A percentile compares a stretch with the other conserved stretches of the same genome.
Conservation (phyloP, 2,888 invertebrate genomes). For the Leptopilina syphax region DNA sequence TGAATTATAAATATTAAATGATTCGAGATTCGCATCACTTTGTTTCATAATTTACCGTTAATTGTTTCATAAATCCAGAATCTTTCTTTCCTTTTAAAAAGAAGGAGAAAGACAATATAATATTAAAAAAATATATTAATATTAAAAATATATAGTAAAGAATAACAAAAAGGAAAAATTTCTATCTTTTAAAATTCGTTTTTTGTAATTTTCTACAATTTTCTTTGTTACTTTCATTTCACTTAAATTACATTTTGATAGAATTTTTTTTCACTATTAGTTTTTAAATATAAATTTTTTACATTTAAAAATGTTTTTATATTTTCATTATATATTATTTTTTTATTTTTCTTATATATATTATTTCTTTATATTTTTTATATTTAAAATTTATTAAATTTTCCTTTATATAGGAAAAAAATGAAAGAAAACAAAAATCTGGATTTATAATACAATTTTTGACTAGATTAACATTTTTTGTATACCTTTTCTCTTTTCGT, state of each 20-base stretch:
- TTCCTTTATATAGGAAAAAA: not conserved
- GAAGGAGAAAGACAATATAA: too few species aligned
- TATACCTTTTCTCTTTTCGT: not conserved
- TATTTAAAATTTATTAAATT: too few species aligned
- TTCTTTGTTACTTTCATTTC: too few species aligned
- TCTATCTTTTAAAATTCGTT: not conserved
- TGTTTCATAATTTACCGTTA: constrained; percentile 20
- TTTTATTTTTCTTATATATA: too few species aligned
- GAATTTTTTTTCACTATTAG: too few species aligned
- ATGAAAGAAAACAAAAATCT: not conserved
- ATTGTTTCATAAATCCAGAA: constrained; percentile 26
- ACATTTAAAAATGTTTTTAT: too few species aligned
- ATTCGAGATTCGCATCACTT: constrained; percentile 24
- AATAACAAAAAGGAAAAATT: not conserved
- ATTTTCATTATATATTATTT: too few species aligned
- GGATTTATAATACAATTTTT: constrained; percentile 26
- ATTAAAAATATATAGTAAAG: not conserved
- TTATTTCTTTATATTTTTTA: too few species aligned
- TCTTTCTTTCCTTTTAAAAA: not conserved
- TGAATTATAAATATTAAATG: constrained; percentile 24
- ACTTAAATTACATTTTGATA: too few species aligned
- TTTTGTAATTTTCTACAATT: not conserved
- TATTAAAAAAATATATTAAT: too few species aligned
- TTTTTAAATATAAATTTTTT: too few species aligned
- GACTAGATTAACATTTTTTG: constrained; percentile 26